Percentiles rank a stretch among this genome's conserved stretches.
Evolutionary conservation across 1,140 invertebrate genomes (phyloP).

Genomic region (Chlorops oryzae): DNA sequence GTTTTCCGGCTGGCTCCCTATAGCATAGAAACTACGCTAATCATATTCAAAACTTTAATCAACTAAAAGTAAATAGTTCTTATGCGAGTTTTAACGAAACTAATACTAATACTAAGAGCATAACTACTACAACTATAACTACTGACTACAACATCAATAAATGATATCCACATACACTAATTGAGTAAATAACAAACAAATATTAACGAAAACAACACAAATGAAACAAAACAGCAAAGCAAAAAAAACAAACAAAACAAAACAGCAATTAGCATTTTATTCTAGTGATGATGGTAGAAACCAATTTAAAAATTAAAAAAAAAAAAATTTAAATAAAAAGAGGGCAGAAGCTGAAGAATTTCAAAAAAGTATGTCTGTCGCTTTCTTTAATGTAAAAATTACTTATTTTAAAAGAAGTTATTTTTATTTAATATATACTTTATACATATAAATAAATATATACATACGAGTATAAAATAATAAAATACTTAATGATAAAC

Average conservation of each 20-base stretch:
- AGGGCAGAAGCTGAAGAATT: not conserved
- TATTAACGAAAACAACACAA: not conserved
- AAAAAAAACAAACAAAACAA: not conserved
- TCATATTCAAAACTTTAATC: conserved; percentile 45
- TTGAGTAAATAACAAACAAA: conserved; percentile 3
- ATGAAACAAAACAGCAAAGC: conserved; percentile 2
- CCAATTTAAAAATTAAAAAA: not conserved
- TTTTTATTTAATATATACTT: not conserved
- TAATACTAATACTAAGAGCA: conserved; percentile 19
- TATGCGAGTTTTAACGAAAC: conserved; percentile 20
- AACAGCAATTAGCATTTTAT: not conserved
- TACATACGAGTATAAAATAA: too few species aligned
- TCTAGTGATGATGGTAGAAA: not conserved
- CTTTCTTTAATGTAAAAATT: not conserved
- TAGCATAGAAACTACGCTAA: conserved; percentile 50
- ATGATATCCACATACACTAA: not conserved
- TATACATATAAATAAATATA: conserved; percentile 1
- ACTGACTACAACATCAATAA: conserved; percentile 11
- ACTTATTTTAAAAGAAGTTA: not conserved
- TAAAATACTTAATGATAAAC: too few species aligned
- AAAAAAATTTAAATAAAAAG: not conserved
- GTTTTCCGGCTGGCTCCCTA: conserved; percentile 78
- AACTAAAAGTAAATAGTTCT: too few species aligned
- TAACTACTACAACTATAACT: conserved; percentile 26
- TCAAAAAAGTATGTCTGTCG: too few species aligned